phyloP scores from a whole-genome alignment of 2,113 vertebrate genomes.

The Tichodroma muraria region DNA sequence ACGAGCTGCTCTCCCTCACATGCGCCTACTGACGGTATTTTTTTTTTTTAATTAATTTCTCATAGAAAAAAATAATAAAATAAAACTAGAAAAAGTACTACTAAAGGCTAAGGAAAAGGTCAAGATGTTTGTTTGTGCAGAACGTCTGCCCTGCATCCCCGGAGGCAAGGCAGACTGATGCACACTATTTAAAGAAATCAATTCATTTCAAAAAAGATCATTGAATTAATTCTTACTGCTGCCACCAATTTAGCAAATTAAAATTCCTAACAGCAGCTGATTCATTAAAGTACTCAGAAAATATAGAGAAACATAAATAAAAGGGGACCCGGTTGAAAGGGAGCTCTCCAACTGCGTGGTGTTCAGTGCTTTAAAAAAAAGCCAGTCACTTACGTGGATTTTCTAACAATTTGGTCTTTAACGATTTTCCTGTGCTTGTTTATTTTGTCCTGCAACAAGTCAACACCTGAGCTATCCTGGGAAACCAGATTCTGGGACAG shows the following conservation, averaged over 20 bases:
- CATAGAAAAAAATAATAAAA: not conserved
- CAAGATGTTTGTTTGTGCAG: constrained; percentile 67
- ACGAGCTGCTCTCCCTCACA: not conserved
- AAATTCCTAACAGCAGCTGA: constrained; percentile 53
- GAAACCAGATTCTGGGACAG: not conserved
- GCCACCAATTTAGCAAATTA: constrained; percentile 58
- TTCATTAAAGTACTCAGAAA: constrained; percentile 52
- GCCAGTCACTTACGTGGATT: not conserved
- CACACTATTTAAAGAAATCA: constrained; percentile 64
- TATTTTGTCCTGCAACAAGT: not conserved
- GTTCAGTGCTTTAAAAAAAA: not conserved
- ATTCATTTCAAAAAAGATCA: constrained; percentile 63
- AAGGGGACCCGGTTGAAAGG: constrained; percentile 13
- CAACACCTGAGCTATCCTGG: not conserved
- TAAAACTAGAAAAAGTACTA: constrained; percentile 1
- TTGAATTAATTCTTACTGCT: constrained; percentile 61
- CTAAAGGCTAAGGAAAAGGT: constrained; percentile 65
- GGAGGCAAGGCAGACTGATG: constrained; percentile 34
- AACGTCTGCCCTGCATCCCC: constrained; percentile 20
- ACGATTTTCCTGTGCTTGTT: not conserved
- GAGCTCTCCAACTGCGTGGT: not conserved
- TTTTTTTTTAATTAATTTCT: constrained; percentile 18
- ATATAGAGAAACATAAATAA: constrained; percentile 47
- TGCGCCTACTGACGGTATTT: not conserved
- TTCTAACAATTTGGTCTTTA: not conserved